phyloP scores from a whole-genome alignment of 2,113 vertebrate genomes.

The Ophthalmolycus amberensis region DNA sequence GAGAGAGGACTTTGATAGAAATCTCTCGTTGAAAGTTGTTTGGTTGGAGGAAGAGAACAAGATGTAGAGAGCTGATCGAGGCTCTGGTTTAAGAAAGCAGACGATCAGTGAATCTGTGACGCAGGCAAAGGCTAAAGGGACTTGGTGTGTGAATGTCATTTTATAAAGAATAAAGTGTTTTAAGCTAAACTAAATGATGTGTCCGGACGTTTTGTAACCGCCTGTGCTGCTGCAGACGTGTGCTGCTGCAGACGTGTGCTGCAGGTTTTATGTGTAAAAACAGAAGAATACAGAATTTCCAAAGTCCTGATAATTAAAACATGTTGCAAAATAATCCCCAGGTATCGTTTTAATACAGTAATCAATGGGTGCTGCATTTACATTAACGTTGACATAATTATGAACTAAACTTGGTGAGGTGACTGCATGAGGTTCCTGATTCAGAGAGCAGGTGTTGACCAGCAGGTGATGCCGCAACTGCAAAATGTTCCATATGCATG shows the following conservation, averaged over 20 bases:
- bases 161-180: conserved; percentile 67
- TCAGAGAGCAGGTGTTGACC: not conserved
- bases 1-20: not conserved
- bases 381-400: too few species aligned
- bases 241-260: not conserved
- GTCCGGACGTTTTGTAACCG: not conserved
- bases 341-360: too few species aligned
- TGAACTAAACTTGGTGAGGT: not conserved
- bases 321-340: too few species aligned
- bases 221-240: not conserved
- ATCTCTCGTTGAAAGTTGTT: not conserved
- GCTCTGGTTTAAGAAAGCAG: not conserved
- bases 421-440: not conserved
- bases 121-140: conserved; percentile 53
- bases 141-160: conserved; percentile 71
- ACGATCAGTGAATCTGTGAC: not conserved
- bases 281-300: too few species aligned
- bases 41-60: not conserved
- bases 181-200: conserved; percentile 5
- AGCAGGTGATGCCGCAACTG: not conserved
- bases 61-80: not conserved
- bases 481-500: not conserved
- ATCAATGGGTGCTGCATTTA: too few species aligned
- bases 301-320: too few species aligned
- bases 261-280: too few species aligned